These are phyloP conservation scores for Spea hammondii DNA, from an alignment of 2,797 vertebrate species.

Conservation along the genomic window DNA sequence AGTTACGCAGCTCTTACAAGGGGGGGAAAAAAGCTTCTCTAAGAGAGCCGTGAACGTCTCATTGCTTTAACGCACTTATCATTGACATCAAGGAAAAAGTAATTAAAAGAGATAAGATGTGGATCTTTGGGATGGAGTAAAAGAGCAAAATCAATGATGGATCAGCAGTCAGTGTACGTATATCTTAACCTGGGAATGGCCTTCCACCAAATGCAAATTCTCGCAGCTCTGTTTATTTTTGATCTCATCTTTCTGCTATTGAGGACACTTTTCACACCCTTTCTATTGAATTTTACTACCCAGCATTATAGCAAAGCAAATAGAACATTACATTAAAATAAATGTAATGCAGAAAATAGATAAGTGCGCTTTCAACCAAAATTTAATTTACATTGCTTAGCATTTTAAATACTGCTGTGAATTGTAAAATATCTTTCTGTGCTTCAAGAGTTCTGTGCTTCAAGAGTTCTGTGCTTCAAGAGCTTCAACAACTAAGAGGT, in stretches of 20 bases:
- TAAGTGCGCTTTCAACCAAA: constrained; percentile 14
- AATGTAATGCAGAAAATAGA: constrained; percentile 19
- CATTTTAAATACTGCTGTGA: constrained; percentile 15
- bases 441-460: neutral
- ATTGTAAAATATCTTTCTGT: neutral
- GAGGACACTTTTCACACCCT: neutral
- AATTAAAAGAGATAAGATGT: constrained; percentile 53
- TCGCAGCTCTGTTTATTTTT: constrained; percentile 20
- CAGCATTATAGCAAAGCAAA: constrained; percentile 20
- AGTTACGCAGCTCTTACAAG: constrained; percentile 46
- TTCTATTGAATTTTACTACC: constrained; percentile 15
- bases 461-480: neutral
- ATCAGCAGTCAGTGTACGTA: constrained; percentile 40
- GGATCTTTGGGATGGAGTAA: constrained; percentile 42
- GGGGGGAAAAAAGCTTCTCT: constrained; percentile 26
- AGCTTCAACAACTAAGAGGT: neutral
- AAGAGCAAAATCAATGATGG: constrained; percentile 45
- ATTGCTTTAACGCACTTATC: constrained; percentile 49
- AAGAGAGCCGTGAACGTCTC: constrained; percentile 39
- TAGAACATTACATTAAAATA: constrained; percentile 13
- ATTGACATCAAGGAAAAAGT: constrained; percentile 53
- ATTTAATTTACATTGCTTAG: constrained; percentile 18
- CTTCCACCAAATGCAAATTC: constrained; percentile 19
- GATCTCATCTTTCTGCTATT: constrained; percentile 6
- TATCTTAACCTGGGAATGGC: constrained; percentile 34